phyloP scores from a whole-genome alignment of 2,888 invertebrate species.

The Lycophotia porphyrea region DNA sequence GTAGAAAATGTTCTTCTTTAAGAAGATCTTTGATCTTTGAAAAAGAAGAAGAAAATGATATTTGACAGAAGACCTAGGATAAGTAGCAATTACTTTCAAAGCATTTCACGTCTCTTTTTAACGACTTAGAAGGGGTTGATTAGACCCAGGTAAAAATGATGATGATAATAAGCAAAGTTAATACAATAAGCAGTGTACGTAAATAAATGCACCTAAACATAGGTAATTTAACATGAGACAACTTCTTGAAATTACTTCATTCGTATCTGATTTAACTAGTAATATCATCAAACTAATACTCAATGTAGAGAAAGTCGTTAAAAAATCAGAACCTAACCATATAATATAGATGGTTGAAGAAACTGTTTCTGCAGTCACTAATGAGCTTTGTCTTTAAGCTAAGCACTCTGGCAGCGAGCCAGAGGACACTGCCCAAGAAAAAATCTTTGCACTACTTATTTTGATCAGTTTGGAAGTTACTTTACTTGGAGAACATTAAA shows the following conservation, averaged over 20 bases:
- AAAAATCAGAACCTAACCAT: conserved; percentile 30
- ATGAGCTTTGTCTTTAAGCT: conserved; percentile 57
- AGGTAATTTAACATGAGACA: background rate
- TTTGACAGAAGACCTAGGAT: background rate
- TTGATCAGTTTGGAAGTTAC: conserved; percentile 37
- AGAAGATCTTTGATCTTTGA: too few relatives aligned
- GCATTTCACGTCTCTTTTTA: background rate
- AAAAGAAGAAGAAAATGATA: background rate
- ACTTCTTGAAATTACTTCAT: background rate
- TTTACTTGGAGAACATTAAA: conserved; percentile 16
- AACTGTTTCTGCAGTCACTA: conserved; percentile 44
- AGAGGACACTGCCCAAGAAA: conserved; percentile 40
- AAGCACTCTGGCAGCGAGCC: conserved; percentile 54
- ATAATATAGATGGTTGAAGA: conserved; percentile 28
- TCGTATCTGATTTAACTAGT: background rate
- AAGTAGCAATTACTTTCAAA: background rate
- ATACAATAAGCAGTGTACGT: background rate
- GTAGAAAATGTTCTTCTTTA: too few relatives aligned
- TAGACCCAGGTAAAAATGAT: background rate
- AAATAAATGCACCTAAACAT: background rate
- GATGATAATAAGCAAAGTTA: too few relatives aligned
- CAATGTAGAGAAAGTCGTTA: background rate
- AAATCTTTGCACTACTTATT: conserved; percentile 40
- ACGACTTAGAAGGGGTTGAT: background rate
- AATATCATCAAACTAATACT: background rate